Conservation (phyloP, 2,797 vertebrate species). For the Tragelaphus oryx region DNA sequence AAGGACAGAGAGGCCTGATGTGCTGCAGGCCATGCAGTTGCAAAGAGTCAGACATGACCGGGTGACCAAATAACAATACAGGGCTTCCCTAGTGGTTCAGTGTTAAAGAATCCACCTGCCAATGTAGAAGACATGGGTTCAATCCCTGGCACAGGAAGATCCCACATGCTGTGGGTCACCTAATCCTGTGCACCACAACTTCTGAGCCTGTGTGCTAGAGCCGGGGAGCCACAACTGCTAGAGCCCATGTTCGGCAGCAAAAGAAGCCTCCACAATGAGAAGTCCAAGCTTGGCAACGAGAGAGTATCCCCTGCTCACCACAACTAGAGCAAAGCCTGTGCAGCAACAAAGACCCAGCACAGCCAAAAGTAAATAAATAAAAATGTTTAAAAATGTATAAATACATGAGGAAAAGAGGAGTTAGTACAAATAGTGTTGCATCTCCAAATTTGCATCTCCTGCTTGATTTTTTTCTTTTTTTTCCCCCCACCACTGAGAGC, state of each 20-base stretch:
- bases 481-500: neutral
- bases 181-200: neutral
- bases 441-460: neutral
- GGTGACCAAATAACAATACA: neutral
- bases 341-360: neutral
- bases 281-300: neutral
- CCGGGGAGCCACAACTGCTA: neutral
- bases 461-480: neutral
- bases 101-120: neutral
- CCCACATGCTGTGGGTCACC: neutral
- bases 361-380: neutral
- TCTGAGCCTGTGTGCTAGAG: neutral
- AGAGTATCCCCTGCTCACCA: neutral
- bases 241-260: neutral
- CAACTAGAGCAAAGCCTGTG: neutral
- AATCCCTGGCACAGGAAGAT: neutral
- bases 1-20: neutral
- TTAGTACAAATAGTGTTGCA: neutral
- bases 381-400: neutral
- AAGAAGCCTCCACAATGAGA: neutral
- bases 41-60: neutral
- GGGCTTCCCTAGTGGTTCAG: neutral
- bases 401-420: neutral
- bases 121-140: neutral
- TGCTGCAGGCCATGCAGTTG: accelerated